Conservation (phyloP, 37 sponge, comb jelly and placozoan species). For the Lycopodina hypogea region DNA sequence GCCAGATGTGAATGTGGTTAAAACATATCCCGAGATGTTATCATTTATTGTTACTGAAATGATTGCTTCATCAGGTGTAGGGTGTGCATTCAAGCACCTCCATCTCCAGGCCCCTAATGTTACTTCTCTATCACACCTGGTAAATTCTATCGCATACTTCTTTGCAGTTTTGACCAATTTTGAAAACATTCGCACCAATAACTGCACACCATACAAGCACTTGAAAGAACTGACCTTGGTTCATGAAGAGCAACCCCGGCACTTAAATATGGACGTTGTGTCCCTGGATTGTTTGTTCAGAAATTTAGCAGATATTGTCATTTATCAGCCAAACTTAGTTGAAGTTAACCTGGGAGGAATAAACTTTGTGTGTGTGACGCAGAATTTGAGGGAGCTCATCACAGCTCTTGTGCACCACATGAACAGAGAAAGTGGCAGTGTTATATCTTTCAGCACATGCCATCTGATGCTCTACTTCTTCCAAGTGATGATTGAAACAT, state of each 20-base stretch:
- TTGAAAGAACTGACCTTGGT: conserved; percentile 11
- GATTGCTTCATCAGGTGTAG: conserved; percentile 1
- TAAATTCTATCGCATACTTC: conserved; percentile 1
- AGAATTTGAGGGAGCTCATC: not conserved
- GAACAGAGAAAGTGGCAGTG: not conserved
- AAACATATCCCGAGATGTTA: not conserved
- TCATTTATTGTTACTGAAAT: conserved; percentile 13
- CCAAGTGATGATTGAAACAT: conserved; percentile 8
- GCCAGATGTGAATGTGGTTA: not conserved
- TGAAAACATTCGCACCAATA: conserved; percentile 7
- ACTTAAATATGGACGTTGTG: not conserved
- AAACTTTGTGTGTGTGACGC: not conserved
- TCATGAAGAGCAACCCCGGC: not conserved
- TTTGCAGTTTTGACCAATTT: conserved; percentile 14
- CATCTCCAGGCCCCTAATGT: conserved; percentile 4
- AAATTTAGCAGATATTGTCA: not conserved
- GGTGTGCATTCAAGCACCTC: not conserved
- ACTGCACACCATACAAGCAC: conserved; percentile 15
- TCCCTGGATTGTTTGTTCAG: conserved; percentile 3
- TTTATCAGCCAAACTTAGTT: not conserved
- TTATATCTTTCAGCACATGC: not conserved
- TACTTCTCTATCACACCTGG: not conserved
- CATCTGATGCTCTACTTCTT: not conserved
- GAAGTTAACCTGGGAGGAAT: conserved; percentile 4
- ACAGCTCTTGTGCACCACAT: not conserved